Evolutionary conservation across 2,113 vertebrate genomes (phyloP).

Genomic region (Scomber colias): DNA sequence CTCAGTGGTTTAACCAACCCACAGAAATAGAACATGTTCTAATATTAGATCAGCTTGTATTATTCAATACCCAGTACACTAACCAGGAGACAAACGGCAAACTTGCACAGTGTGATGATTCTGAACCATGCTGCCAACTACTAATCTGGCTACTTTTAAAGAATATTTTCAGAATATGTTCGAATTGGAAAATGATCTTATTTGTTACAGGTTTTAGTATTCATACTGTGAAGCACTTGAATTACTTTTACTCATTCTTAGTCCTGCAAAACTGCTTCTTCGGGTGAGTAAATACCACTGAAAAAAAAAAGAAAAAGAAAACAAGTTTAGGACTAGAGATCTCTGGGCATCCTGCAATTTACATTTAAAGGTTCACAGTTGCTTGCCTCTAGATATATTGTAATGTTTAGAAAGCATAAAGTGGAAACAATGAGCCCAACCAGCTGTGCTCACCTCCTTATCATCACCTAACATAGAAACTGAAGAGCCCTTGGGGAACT

Average conservation of each 20-base stretch:
- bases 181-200: neutral
- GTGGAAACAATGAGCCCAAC: conserved; percentile 44
- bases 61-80: too few relatives aligned
- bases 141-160: neutral
- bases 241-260: conserved; percentile 3
- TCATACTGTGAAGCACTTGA: neutral
- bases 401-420: conserved; percentile 51
- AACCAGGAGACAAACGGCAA: neutral
- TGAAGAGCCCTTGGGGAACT: conserved; percentile 20
- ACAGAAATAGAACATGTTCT: neutral
- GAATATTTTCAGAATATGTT: neutral
- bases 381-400: conserved; percentile 26
- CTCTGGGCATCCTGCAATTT: conserved; percentile 38
- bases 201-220: neutral
- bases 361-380: conserved; percentile 24
- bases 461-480: conserved; percentile 25
- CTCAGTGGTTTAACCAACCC: neutral
- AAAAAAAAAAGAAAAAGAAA: conserved; percentile 4
- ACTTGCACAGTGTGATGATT: neutral
- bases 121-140: neutral
- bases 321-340: neutral
- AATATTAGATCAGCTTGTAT: neutral
- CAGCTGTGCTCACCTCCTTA: conserved; percentile 53
- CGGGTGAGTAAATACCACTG: conserved; percentile 1
- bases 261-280: conserved; percentile 1